Evolutionary conservation across 2,113 vertebrate genomes (phyloP).

Genomic region (Anser brachyrhynchus): DNA sequence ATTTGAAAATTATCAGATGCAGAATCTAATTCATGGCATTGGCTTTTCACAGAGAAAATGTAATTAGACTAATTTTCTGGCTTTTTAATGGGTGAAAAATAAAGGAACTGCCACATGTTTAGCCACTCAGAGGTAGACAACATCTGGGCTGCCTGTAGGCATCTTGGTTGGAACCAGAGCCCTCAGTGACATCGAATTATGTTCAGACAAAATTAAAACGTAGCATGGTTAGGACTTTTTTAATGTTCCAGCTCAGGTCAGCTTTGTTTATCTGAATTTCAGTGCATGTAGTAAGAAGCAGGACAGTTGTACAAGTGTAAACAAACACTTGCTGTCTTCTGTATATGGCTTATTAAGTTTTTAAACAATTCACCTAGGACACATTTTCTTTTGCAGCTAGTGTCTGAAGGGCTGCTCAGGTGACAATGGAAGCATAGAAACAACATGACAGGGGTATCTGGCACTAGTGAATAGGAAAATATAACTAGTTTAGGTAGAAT

Average conservation of each 20-base stretch:
- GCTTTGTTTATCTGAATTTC: background rate
- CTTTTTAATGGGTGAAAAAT: background rate
- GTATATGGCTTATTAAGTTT: background rate
- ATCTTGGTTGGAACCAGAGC: background rate
- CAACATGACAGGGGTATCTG: background rate
- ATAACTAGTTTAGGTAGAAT: background rate
- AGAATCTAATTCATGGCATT: background rate
- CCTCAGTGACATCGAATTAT: background rate
- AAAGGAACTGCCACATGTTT: background rate
- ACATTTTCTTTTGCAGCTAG: background rate
- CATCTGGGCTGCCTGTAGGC: background rate
- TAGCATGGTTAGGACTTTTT: background rate
- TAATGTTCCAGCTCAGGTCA: background rate
- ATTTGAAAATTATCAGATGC: background rate
- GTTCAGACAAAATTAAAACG: background rate
- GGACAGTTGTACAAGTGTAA: background rate
- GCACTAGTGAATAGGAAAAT: background rate
- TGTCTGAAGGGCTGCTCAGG: background rate
- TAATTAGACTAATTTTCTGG: background rate
- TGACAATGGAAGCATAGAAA: background rate
- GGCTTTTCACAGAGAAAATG: background rate
- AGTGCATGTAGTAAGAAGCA: background rate
- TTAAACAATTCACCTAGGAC: background rate
- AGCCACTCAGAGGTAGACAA: accelerated
- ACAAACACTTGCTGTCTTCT: background rate